Base-by-base conservation (phyloP, 53 echinoderm and acorn worm genomes). In the Pentamera pediparva region DNA sequence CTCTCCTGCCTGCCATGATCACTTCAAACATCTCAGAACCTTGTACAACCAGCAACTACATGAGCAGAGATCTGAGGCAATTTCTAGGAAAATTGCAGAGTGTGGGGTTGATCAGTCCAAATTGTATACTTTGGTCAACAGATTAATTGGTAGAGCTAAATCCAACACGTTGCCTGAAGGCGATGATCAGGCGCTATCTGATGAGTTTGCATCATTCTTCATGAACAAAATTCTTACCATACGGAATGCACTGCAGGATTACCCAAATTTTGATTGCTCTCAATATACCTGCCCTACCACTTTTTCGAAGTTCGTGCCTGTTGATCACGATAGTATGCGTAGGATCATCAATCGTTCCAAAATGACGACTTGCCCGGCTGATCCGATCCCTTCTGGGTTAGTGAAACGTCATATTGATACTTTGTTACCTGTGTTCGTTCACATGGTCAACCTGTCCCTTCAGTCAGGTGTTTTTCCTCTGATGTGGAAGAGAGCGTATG, bases 151-250 rank as follows among this genome's bases (percentile, higher is more conserved):
- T 43, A 43, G 45, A 18, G 45, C 18, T 43, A 43, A 43, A 43
- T 43, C 45, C 18, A 43, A 43, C 45, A 11, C 45, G 45, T 18
- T 43, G 45, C 45, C 45, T 18, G 45, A 43, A 18, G 45, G 45
- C 45, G 45, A 43, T 43, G 45, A 43, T 43, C 45, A 43, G 45
- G 11, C 45, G 18, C 18, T 43, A 43, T 0, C 45, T 13, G 45
- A 43, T 43, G 45, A 43, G 45, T 43, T 43, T 43, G 45, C 45
- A 43, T 43, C 18, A 43, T 43, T 43, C 18, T 43, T 43, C 45
- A 43, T 43, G 45, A 43, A 54, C n/a, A 54, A 54, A 55, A 55
- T 55, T 17, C 55, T 55, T 13, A 55, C 55, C 55, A 55, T 55
- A 10, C 3, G 55, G 10, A 55, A 13, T 3, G 9, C 17, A 4